Conservation (phyloP, 1,140 invertebrate species). For the Lordiphosa stackelbergi region DNA sequence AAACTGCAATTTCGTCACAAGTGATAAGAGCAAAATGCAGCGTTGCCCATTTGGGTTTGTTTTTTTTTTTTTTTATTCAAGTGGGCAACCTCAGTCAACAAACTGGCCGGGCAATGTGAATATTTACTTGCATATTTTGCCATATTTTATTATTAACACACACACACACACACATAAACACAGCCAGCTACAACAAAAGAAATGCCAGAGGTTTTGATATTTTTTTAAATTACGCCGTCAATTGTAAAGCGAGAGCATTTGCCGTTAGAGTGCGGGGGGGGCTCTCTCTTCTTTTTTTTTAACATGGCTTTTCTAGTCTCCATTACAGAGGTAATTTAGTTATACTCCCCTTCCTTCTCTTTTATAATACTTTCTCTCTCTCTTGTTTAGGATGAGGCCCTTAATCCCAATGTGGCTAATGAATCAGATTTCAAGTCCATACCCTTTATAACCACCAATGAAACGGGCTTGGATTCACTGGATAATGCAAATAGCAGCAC, state of each 20-base stretch:
- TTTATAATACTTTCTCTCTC: slow-evolving; percentile 2
- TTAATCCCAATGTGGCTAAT: slow-evolving; percentile 38
- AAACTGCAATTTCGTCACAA: too few species aligned
- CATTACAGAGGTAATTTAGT: slow-evolving; percentile 35
- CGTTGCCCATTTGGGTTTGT: neutral
- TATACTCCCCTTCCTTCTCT: neutral
- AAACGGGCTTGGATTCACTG: slow-evolving; percentile 15
- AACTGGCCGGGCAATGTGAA: slow-evolving; percentile 4
- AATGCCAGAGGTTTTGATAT: slow-evolving; percentile 30
- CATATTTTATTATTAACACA: slow-evolving; percentile 10
- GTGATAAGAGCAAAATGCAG: neutral
- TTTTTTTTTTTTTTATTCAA: slow-evolving; percentile 1
- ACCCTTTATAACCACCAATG: slow-evolving; percentile 42
- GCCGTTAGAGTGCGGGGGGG: slow-evolving; percentile 9
- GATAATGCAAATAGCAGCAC: slow-evolving; percentile 26
- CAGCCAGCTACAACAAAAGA: slow-evolving; percentile 42
- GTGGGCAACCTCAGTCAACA: slow-evolving; percentile 1
- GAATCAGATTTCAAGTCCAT: slow-evolving; percentile 57
- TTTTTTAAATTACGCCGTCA: slow-evolving; percentile 46
- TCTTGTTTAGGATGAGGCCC: slow-evolving; percentile 43
- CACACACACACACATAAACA: slow-evolving; percentile 4
- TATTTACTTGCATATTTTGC: slow-evolving; percentile 7
- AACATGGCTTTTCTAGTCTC: slow-evolving; percentile 43
- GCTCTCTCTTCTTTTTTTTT: slow-evolving; percentile 12
- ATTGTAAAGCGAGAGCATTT: slow-evolving; percentile 26